These are phyloP conservation scores for Saccopteryx leptura DNA, from an alignment of 2,113 vertebrate genomes.

Conservation along the genomic window DNA sequence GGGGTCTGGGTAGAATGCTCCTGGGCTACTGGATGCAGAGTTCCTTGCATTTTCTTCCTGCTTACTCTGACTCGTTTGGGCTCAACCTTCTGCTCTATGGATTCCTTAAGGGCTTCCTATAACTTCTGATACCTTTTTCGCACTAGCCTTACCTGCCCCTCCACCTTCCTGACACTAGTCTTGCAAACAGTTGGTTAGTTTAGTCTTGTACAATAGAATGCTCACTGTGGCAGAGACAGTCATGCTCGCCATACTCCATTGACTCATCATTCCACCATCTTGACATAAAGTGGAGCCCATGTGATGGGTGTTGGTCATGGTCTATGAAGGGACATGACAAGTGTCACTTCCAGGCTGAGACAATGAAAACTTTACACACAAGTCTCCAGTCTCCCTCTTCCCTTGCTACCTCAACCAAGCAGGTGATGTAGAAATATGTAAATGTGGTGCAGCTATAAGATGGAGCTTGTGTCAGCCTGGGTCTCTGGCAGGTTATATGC, in stretches of 20 bases:
- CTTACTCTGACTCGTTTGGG: constrained; percentile 11
- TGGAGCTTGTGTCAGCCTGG: background rate
- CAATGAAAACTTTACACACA: background rate
- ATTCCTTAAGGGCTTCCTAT: background rate
- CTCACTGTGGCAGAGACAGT: background rate
- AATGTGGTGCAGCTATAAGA: background rate
- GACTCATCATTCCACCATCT: background rate
- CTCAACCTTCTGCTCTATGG: background rate
- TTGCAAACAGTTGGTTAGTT: background rate
- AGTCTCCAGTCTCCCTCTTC: background rate
- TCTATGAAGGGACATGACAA: background rate
- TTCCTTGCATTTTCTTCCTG: background rate
- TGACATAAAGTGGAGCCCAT: background rate
- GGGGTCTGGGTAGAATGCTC: background rate
- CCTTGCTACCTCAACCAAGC: background rate
- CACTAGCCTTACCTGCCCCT: background rate
- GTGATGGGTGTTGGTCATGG: background rate
- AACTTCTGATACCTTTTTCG: background rate
- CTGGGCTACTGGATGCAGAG: background rate
- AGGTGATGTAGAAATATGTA: background rate
- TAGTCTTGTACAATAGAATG: background rate
- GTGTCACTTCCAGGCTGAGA: background rate
- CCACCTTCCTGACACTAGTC: background rate
- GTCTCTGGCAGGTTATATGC: background rate
- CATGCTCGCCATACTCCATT: background rate